Evolutionary conservation across 2,888 invertebrate genomes (phyloP).

Genomic region (Hypolimnas misippus): DNA sequence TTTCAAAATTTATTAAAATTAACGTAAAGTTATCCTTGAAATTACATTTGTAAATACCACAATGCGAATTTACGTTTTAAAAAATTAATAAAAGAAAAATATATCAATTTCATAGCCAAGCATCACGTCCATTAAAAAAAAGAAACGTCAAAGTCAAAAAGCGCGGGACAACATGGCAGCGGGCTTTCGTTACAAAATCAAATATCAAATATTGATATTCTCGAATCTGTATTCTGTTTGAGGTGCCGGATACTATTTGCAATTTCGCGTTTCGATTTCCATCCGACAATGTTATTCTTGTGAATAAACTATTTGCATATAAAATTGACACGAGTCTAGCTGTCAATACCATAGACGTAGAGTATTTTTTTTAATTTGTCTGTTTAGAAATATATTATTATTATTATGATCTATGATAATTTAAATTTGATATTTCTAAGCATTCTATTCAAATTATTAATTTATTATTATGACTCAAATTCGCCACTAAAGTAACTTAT

Average conservation of each 20-base stretch:
- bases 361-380: neutral
- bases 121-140: constrained; percentile 19
- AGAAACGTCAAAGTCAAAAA: constrained; percentile 43
- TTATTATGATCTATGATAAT: neutral
- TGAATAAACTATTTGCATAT: constrained; percentile 50
- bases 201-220: constrained; percentile 83
- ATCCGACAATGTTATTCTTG: constrained; percentile 54
- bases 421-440: too few species aligned
- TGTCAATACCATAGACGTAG: constrained; percentile 16
- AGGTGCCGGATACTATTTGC: constrained; percentile 79
- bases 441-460: too few species aligned
- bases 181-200: constrained; percentile 76
- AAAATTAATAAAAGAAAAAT: neutral
- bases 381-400: too few species aligned
- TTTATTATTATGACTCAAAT: too few species aligned
- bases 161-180: constrained; percentile 52
- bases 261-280: constrained; percentile 63
- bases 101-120: neutral
- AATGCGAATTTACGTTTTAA: neutral
- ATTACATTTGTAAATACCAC: too few species aligned
- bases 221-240: constrained; percentile 79
- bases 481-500: neutral
- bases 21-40: too few species aligned
- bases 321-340: constrained; percentile 40
- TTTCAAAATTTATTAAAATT: too few species aligned